Conservation (phyloP, 2,113 vertebrate species). For the Panthera uncia region DNA sequence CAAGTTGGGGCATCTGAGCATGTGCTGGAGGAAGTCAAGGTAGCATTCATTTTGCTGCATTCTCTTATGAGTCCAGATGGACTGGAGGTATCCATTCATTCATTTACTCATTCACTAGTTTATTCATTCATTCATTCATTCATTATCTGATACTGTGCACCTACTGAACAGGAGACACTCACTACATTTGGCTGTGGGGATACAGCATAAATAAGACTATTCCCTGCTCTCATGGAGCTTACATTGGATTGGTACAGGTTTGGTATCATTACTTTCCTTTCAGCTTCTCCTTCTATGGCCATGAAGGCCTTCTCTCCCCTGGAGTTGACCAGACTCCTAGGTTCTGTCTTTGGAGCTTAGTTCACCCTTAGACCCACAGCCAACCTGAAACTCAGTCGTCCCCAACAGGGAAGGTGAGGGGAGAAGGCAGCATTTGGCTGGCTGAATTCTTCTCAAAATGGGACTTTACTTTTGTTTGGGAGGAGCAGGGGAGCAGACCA, state of each 20-base stretch:
- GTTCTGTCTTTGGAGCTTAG: neutral
- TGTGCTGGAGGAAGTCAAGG: neutral
- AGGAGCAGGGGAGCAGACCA: neutral
- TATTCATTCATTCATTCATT: neutral
- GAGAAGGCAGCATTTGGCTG: neutral
- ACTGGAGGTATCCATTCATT: neutral
- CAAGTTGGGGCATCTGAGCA: neutral
- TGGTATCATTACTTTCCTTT: neutral
- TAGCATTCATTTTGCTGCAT: neutral
- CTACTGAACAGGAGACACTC: neutral
- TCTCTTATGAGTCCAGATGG: neutral
- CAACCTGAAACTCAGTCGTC: neutral
- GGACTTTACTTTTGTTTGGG: constrained; percentile 55
- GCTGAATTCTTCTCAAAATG: constrained; percentile 47
- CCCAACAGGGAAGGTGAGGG: neutral
- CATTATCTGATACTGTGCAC: neutral
- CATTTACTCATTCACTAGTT: no score
- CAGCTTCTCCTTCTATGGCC: neutral
- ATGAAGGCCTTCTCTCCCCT: neutral
- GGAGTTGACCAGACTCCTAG: neutral
- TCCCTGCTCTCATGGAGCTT: neutral
- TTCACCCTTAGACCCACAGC: neutral
- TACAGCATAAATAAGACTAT: neutral
- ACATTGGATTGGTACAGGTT: neutral
- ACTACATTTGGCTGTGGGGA: neutral